Conservation (phyloP, 2,888 invertebrate species). For the Polietes domitor region DNA sequence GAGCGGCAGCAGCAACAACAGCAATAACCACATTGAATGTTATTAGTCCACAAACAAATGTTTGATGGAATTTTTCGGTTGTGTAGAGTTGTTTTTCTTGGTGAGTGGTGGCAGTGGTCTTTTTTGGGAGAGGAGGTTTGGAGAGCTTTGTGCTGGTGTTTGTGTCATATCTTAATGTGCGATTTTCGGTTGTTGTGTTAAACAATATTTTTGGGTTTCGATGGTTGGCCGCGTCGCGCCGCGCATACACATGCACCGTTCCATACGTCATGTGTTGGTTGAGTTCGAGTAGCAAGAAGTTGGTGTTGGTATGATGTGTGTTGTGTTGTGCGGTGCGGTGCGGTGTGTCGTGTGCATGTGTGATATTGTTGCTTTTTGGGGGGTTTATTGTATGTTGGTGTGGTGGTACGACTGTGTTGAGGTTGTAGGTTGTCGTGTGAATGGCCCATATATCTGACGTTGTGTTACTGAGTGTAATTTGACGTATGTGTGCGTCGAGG, state of each 20-base stretch:
- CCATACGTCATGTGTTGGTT: not conserved
- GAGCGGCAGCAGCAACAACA: not conserved
- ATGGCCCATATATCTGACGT: not conserved
- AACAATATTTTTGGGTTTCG: conserved; percentile 21
- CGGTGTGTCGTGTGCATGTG: too few species aligned
- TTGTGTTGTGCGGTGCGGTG: too few species aligned
- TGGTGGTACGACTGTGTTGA: not conserved
- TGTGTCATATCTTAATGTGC: not conserved
- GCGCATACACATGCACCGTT: not conserved
- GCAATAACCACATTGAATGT: not conserved
- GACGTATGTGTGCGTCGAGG: conserved; percentile 19
- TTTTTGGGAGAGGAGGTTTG: not conserved
- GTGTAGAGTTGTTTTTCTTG: too few species aligned
- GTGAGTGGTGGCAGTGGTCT: not conserved
- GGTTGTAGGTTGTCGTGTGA: not conserved
- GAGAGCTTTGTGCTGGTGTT: not conserved
- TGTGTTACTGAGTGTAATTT: conserved; percentile 3
- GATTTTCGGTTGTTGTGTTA: conserved; percentile 10
- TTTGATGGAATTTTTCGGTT: conserved; percentile 47
- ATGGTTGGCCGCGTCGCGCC: not conserved
- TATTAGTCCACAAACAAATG: conserved; percentile 26
- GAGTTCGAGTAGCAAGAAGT: not conserved
- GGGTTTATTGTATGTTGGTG: not conserved
- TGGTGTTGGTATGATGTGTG: not conserved
- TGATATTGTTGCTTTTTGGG: conserved; percentile 16